Base-by-base conservation (phyloP, 2,797 vertebrate species). In the Sebastes glaucus region DNA sequence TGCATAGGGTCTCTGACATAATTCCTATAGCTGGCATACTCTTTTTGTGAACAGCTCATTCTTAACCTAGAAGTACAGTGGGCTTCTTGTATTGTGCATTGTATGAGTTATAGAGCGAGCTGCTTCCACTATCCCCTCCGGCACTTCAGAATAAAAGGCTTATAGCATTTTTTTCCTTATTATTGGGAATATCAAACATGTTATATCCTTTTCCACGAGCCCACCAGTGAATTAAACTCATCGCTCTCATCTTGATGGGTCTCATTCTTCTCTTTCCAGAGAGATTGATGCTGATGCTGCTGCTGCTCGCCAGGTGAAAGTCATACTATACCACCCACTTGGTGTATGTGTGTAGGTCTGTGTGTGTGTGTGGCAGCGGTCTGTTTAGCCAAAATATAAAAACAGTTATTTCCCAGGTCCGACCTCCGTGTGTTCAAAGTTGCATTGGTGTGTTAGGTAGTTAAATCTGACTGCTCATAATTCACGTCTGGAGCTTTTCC, bases 201-300 rank as follows among this genome's bases (percentile, higher is more conserved):
- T 80, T 86, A 42, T 66, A 86, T 90, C 84, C 79, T 84, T 82
- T 82, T 81, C 71, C 83, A 87, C 72, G 23, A 49, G 65, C 82
- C 87, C 82, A 78, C 84, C 74, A 66, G 81, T 91, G 85, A 94
- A 94, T 94, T 92, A 93, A 94, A 95, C 30, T 60, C 86, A 94
- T 87, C 53, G 63, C 79, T 93, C 88, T 93, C 62, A 87, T 88
- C 79, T 87, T 77, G 80, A 91, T 88, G 81, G 67, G 77, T 87
- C 84, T 88, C 80, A 85, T 93, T 89, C 83, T 84, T 93, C 88
- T 91, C 87, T 85, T 86, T 84, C 82, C 75, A 85, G 63, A 78
- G 52, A 92, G 90, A 93, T 69, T 87, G 74, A 93, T 93, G 89
- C 72, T 65, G n/a, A n/a, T n/a, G 64, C 68, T 80, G 62, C 68